Percentiles rank a stretch among this genome's conserved stretches.
Evolutionary conservation across 2,797 vertebrate genomes (phyloP).

Genomic region (Delichon dasypus): DNA sequence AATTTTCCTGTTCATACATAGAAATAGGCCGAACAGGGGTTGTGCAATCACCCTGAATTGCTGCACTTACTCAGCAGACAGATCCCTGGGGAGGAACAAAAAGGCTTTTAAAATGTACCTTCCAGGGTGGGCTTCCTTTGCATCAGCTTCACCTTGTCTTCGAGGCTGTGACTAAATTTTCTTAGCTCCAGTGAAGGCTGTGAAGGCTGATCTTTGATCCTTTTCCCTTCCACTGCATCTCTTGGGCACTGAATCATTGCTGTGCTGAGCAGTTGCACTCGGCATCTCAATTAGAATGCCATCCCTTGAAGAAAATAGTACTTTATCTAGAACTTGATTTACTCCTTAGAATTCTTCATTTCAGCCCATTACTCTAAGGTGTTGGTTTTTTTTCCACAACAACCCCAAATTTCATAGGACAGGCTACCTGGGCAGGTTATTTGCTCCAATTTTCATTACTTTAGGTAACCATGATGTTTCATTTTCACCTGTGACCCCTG

Average conservation of each 20-base stretch:
- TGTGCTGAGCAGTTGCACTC: background rate
- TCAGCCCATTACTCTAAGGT: background rate
- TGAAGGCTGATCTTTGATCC: background rate
- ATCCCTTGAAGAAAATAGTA: background rate
- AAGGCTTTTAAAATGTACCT: background rate
- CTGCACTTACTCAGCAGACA: background rate
- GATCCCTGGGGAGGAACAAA: background rate
- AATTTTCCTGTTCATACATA: background rate
- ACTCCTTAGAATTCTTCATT: background rate
- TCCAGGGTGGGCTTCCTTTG: background rate
- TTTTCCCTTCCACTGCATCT: background rate
- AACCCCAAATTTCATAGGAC: background rate
- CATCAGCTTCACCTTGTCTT: background rate
- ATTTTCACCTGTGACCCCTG: background rate
- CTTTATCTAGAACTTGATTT: background rate
- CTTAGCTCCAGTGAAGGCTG: background rate
- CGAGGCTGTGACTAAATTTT: background rate
- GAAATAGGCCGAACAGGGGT: background rate
- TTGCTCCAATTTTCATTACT: background rate
- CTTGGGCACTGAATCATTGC: background rate
- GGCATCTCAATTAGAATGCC: background rate
- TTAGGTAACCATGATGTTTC: background rate
- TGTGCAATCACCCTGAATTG: conserved; percentile 34
- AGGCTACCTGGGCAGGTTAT: background rate
- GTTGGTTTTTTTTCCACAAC: background rate